Evolutionary conservation across 1,140 invertebrate genomes (phyloP).

Genomic region (Arctopsyche grandis): DNA sequence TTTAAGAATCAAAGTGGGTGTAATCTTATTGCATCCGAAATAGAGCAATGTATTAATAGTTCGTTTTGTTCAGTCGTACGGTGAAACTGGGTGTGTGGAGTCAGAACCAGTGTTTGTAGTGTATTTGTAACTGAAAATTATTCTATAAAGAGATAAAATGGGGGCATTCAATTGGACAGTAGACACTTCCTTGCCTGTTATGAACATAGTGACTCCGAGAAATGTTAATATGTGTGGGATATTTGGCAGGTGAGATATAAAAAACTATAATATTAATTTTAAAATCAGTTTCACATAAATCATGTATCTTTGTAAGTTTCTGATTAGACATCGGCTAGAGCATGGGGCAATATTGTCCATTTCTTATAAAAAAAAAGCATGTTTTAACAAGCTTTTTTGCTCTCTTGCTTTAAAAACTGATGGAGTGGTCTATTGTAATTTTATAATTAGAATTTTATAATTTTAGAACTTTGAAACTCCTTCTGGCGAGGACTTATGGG

Average conservation of each 20-base stretch:
- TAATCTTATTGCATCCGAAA: slow-evolving; percentile 7
- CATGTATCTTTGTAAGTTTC: no score
- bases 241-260: slow-evolving; percentile 60
- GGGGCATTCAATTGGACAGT: slow-evolving; percentile 59
- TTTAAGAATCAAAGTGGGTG: not conserved
- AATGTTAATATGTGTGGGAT: slow-evolving; percentile 60
- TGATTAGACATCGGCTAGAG: no score
- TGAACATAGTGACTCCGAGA: slow-evolving; percentile 61
- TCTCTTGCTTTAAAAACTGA: no score
- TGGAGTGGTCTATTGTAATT: no score
- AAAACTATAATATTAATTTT: no score
- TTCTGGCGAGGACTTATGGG: no score
- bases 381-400: no score
- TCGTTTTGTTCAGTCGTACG: slow-evolving; percentile 12
- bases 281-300: no score
- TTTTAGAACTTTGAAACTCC: no score
- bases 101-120: not conserved
- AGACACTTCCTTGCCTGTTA: slow-evolving; percentile 61
- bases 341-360: no score
- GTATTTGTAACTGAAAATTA: not conserved
- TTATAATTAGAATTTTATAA: no score
- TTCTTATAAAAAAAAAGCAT: no score
- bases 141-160: slow-evolving; percentile 54
- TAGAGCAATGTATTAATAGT: slow-evolving; percentile 31
- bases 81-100: not conserved